Base-by-base conservation (phyloP, 2,113 vertebrate species). In the Elephas maximus region DNA sequence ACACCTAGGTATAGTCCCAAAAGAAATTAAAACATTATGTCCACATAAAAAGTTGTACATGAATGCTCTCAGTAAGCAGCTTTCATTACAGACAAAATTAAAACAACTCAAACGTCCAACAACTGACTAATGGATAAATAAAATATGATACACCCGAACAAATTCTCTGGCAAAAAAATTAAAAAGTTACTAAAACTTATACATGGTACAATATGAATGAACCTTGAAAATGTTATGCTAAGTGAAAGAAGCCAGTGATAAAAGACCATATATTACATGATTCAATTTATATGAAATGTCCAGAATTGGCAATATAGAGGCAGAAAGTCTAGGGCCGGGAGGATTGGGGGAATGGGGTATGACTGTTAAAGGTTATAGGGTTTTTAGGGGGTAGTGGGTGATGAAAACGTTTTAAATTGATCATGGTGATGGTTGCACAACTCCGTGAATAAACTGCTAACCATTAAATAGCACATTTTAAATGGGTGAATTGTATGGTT, bases 341-440 rank as follows among this genome's bases (percentile, higher is more conserved):
- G 63, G 63, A 26, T 30, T 9, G 26, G 26, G 9, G 63, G 26
- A 67, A 28, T 67, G 63, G 28, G 65, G 30, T 11, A 11, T 30
- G 65, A 30, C 28, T 33, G 28, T 12, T 69, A 30, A 12, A 48
- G 6, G 0, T 2, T 2, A 5, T 5, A 23, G 1, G 26, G 20
- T 11, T 92, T 85, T 73, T 93, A 63, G 53, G 4, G 53, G 53
- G 15, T 78, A 3, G 0, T 6, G 23, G 28, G 12, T 26, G n/a
- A 88, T 57, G 6, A 73, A 62, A 88, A 83, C 73, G 8, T 88
- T 83, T 18, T 65, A 78, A 94, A 82, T 6, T 69, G 21, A 62
- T 11, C 30, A 57, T 57, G 53, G 53, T 57, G 53, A 57, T 57
- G 53, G 53, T 17, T 57, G 12, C 11, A 15, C 53, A 57, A 57